Base-by-base conservation (phyloP, 1,140 invertebrate species). In the Pteromalus puparum region DNA sequence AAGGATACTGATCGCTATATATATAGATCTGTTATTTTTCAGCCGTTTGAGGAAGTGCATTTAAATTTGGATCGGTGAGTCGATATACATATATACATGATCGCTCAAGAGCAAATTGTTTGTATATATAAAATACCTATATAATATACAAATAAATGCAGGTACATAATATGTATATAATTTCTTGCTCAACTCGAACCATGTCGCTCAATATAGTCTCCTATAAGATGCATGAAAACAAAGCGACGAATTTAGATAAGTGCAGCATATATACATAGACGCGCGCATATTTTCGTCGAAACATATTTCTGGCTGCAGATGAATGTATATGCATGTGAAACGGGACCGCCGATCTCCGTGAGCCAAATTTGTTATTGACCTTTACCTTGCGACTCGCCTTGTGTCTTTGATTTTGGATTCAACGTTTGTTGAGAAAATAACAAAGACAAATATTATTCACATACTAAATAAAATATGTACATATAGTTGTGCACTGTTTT, bases 281-380 rank as follows among this genome's bases (percentile, higher is more conserved):
- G 42, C 42, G 42, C 42, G 42, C 18, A 53, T 53, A 53, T 61
- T 61, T 67, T 65, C 34, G 42, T 65, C 28, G 12, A 75, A 34
- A 42, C 67, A 67, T 30, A 30, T 30, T 70, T 26, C 26, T 30
- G 28, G 67, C 67, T n/a, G 67, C 26, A 7, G n/a, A 70, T 28
- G 24, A 13, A 70, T 2, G 2, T 30, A 13, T 70, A 30, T 34
- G 21, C 26, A 4, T 65, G 61, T 6, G 61, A 28, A 73, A 53
- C 48, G 48, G 18, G 13, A 79, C 15, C 38, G 38, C 38, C 7
- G 26, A 28, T 76, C 70, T 46, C 38, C 61, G 70, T 38, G 15
- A 46, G 61, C 38, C 74, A 70, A 83, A 68, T 70, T 77, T 77
- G 46, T 53, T 83, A 70, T 83, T 83, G 73, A 83, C 81, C 65